phyloP scores from a whole-genome alignment of 2,888 invertebrate genomes.

The Nemotelus pantherinus region DNA sequence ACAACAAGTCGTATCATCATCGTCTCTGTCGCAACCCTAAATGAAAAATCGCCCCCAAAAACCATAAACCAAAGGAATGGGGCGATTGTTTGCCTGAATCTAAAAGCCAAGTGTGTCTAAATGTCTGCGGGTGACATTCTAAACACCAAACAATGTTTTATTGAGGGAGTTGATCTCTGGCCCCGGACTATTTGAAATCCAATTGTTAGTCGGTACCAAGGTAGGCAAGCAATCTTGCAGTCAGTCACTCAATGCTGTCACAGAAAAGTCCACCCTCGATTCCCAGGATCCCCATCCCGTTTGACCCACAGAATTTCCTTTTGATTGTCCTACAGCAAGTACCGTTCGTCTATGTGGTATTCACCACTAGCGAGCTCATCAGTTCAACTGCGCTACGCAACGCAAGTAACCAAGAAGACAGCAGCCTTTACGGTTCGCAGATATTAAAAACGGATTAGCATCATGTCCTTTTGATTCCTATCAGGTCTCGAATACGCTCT shows the following conservation, averaged over 20 bases:
- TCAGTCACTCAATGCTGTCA: not conserved
- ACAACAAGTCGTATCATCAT: constrained; percentile 30
- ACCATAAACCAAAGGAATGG: not conserved
- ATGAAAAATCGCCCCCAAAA: constrained; percentile 42
- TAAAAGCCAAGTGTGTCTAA: constrained; percentile 51
- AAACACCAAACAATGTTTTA: constrained; percentile 63
- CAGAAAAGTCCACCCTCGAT: constrained; percentile 12
- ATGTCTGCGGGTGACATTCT: constrained; percentile 65
- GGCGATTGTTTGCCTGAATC: not conserved
- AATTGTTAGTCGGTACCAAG: constrained; percentile 7
- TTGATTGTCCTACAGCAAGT: constrained; percentile 25
- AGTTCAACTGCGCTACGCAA: constrained; percentile 20
- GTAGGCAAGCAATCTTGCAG: constrained; percentile 9
- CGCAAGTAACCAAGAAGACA: constrained; percentile 31
- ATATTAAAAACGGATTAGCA: constrained; percentile 56
- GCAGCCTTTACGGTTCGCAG: constrained; percentile 25
- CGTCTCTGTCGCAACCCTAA: constrained; percentile 34
- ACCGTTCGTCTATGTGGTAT: constrained; percentile 22
- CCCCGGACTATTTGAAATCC: constrained; percentile 14
- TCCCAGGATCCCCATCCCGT: constrained; percentile 36
- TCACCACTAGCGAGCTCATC: not conserved
- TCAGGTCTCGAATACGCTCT: constrained; percentile 10
- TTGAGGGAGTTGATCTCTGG: constrained; percentile 56
- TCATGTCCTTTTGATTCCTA: constrained; percentile 51
- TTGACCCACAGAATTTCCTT: not conserved